Evolutionary conservation across 2,113 vertebrate species (phyloP).

Genomic region (Thymallus thymallus): DNA sequence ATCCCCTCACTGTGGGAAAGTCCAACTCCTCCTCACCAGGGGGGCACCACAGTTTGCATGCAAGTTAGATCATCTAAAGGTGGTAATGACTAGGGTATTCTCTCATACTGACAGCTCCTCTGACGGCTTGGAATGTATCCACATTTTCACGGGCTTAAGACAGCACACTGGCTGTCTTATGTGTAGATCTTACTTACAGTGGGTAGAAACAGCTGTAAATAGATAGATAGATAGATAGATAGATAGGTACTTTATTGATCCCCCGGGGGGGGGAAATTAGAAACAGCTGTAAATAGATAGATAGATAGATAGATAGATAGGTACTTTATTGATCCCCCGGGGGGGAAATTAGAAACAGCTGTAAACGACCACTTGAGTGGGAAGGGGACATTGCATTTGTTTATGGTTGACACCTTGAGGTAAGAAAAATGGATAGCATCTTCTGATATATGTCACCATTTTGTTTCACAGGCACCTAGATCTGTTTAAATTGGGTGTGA

Average conservation of each 20-base stretch:
- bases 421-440: constrained; percentile 27
- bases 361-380: constrained; percentile 23
- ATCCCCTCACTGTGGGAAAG: constrained; percentile 69
- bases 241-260: too few species aligned
- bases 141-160: constrained; percentile 61
- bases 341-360: constrained; percentile 68
- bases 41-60: constrained; percentile 48
- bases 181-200: constrained; percentile 48
- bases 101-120: constrained; percentile 67
- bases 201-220: constrained; percentile 63
- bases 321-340: too few species aligned
- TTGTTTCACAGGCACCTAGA: constrained; percentile 39
- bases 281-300: too few species aligned
- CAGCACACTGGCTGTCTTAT: constrained; percentile 28
- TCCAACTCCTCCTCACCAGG: constrained; percentile 57
- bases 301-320: too few species aligned
- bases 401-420: constrained; percentile 55
- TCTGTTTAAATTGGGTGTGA: constrained; percentile 44
- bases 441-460: constrained; percentile 23
- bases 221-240: too few species aligned
- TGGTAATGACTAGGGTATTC: constrained; percentile 64
- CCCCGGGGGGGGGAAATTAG: too few species aligned
- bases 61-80: constrained; percentile 56
- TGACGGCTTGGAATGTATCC: constrained; percentile 71
- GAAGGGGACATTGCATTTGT: constrained; percentile 45